Percentiles rank a stretch among this genome's conserved stretches.
These are phyloP conservation scores for Poeciliopsis prolifica DNA, from an alignment of 2,113 vertebrate genomes.

Conservation along the genomic window DNA sequence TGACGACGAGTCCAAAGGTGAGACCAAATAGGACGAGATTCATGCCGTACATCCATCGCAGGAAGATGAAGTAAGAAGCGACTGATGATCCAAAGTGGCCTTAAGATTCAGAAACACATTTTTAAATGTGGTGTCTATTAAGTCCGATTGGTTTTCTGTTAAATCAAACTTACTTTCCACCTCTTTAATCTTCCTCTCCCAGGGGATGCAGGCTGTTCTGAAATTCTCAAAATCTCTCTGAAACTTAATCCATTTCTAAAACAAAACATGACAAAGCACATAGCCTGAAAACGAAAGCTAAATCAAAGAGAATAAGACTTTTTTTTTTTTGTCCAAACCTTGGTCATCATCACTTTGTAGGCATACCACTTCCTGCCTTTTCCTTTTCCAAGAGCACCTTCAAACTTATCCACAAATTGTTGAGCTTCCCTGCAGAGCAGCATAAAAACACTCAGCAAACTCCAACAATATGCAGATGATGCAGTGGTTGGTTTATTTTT, in stretches of 20 bases:
- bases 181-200: slow-evolving; percentile 99
- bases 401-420: slow-evolving; percentile 95
- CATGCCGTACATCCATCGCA: slow-evolving; percentile 98
- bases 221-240: slow-evolving; percentile 98
- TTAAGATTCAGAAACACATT: slow-evolving; percentile 52
- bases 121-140: background rate
- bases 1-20: slow-evolving; percentile 96
- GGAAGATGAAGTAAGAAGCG: slow-evolving; percentile 98
- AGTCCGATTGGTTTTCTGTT: background rate
- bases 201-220: slow-evolving; percentile 95
- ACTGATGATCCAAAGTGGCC: slow-evolving; percentile 98
- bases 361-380: slow-evolving; percentile 93
- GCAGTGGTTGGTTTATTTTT: background rate
- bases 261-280: slow-evolving; percentile 8
- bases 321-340: slow-evolving; percentile 78
- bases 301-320: background rate
- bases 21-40: slow-evolving; percentile 96
- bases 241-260: slow-evolving; percentile 99
- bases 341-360: slow-evolving; percentile 95
- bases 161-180: slow-evolving; percentile 90
- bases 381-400: slow-evolving; percentile 96
- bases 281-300: background rate
- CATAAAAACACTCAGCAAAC: background rate
- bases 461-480: background rate
- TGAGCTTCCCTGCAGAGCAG: slow-evolving; percentile 87